Evolutionary conservation across 53 echinoderm and acorn worm species (phyloP).

Genomic region (Patiria pectinifera): DNA sequence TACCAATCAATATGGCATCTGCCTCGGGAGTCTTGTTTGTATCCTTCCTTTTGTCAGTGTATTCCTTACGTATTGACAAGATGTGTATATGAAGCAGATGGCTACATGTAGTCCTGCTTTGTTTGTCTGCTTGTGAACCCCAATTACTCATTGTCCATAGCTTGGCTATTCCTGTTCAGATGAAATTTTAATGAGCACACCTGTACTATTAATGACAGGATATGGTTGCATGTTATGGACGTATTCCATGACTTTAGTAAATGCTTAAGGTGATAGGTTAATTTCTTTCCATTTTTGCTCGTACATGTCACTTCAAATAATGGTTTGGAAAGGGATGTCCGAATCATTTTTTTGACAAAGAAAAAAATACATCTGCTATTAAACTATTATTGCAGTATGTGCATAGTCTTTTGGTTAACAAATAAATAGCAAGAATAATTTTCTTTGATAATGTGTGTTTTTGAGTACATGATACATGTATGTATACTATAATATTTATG

Average conservation of each 20-base stretch:
- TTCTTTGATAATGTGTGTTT: too few relatives aligned
- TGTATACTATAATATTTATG: too few relatives aligned
- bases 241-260: not conserved
- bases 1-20: constrained; percentile 38
- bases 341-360: too few relatives aligned
- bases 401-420: too few relatives aligned
- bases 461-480: too few relatives aligned
- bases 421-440: too few relatives aligned
- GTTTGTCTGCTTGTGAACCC: not conserved
- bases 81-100: constrained; percentile 2
- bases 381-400: too few relatives aligned
- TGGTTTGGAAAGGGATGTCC: too few relatives aligned
- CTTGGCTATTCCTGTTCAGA: not conserved
- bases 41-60: not conserved
- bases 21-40: not conserved
- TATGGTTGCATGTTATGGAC: not conserved
- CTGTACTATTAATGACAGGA: not conserved
- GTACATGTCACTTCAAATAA: too few relatives aligned
- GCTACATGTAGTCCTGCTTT: not conserved
- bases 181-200: not conserved
- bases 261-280: too few relatives aligned
- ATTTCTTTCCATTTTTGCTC: too few relatives aligned
- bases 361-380: too few relatives aligned
- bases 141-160: constrained; percentile 17
- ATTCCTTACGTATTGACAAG: not conserved